Evolutionary conservation across 2,888 invertebrate genomes (phyloP), one percentile per base, ranked within the genome.

Genomic region (Agrotis ipsilon): DNA sequence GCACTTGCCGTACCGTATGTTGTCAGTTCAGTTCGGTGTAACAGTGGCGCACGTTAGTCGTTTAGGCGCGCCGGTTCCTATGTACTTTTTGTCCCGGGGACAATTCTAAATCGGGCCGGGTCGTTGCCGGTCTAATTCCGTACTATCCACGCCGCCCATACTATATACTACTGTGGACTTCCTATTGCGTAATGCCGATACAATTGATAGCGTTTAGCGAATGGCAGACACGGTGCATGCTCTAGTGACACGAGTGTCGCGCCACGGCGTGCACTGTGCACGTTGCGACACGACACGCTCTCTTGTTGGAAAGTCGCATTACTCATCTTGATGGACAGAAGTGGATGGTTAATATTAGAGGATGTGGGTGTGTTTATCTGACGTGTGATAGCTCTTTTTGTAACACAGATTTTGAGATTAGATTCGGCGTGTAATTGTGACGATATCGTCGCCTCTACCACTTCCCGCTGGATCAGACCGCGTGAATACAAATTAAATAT

Each of bases 81-180:
- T 90, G 88, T 92, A 91, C 93, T 94, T 95, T 95, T 95, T 94
- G 95, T 93, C 88, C 90, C 88, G 89, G 92, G 88, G 90, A 90
- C 92, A 92, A 88, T 90, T 95, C 95, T 95, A 95, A 93, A 94
- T 94, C 93, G 88, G 93, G 90, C 88, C 86, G 88, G 90, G 88
- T 88, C 93, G 92, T 89, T 89, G 90, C 86, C 91, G 90, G 88
- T 92, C 93, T 94, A 94, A 94, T 92, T 95, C 92, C 85, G 93
- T 89, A 78, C 86, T 83, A 83, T 84, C 86, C 87, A 82, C 81
- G 80, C 72, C 80, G 74, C 66, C 64, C 67, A 78, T 85, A 83
- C 78, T 82, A 80, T 86, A 86, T 84, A 86, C 68, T 80, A 89
- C 88, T 87, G 89, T 87, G 85, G 88, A 90, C 92, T 92, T 93